Evolutionary conservation across 1,140 invertebrate species (phyloP).

Genomic region (Heliothis virescens): DNA sequence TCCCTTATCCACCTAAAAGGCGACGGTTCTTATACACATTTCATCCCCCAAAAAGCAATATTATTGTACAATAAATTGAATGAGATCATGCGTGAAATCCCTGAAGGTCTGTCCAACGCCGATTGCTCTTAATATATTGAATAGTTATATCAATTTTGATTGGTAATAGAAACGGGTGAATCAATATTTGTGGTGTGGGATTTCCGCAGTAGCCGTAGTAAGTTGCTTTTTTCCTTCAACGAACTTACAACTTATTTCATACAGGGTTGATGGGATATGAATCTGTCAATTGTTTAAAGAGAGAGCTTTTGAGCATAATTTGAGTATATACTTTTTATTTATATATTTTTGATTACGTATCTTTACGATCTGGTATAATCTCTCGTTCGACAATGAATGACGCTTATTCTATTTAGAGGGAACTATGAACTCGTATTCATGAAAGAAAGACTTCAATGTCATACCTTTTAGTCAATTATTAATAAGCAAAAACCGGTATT

Average conservation of each 20-base stretch:
- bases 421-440: too few relatives aligned
- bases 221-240: neutral
- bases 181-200: constrained; percentile 13
- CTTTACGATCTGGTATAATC: too few relatives aligned
- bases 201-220: neutral
- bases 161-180: neutral
- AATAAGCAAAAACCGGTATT: too few relatives aligned
- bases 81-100: constrained; percentile 36
- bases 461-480: too few relatives aligned
- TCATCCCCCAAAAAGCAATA: constrained; percentile 5
- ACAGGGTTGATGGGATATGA: too few relatives aligned
- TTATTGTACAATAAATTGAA: constrained; percentile 31
- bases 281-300: too few relatives aligned
- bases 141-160: constrained; percentile 36
- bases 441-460: too few relatives aligned
- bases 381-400: too few relatives aligned
- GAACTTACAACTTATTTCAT: neutral
- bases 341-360: too few relatives aligned
- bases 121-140: constrained; percentile 35
- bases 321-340: too few relatives aligned
- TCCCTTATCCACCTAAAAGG: neutral
- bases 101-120: neutral
- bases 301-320: too few relatives aligned
- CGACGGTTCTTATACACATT: neutral
- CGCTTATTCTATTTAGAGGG: too few relatives aligned